Evolutionary conservation across 2,888 invertebrate species (phyloP).

Genomic region (Anthrax anthrax): DNA sequence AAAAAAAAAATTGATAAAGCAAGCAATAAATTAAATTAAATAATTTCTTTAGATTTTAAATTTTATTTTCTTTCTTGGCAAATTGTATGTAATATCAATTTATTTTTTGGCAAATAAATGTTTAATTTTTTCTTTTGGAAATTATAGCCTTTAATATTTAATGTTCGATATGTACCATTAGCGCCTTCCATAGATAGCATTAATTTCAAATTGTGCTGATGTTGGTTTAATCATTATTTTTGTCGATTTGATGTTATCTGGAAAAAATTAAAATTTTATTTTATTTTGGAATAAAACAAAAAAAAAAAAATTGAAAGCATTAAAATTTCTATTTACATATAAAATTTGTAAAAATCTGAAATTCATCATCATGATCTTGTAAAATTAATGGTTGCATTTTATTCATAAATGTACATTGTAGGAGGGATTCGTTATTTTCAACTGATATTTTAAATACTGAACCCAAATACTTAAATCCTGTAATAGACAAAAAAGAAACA

Average conservation of each 20-base stretch:
- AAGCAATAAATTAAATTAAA: too few relatives aligned
- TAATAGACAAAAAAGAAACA: not conserved
- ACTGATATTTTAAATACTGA: constrained; percentile 16
- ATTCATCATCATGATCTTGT: constrained; percentile 3
- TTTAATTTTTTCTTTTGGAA: too few relatives aligned
- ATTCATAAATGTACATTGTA: constrained; percentile 5
- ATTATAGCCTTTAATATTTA: too few relatives aligned
- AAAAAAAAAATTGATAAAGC: not conserved
- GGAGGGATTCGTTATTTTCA: constrained; percentile 1
- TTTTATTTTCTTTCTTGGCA: too few relatives aligned
- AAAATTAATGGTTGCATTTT: constrained; percentile 3
- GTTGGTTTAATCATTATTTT: constrained; percentile 6
- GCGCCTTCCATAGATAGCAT: not conserved
- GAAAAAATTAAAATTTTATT: not conserved
- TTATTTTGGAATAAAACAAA: not conserved
- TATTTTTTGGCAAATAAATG: too few relatives aligned
- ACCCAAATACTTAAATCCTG: constrained; percentile 21
- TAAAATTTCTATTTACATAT: constrained; percentile 10
- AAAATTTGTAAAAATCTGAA: constrained; percentile 3
- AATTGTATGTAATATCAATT: too few relatives aligned
- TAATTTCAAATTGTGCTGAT: not conserved
- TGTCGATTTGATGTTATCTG: constrained; percentile 5
- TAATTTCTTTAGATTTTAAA: too few relatives aligned
- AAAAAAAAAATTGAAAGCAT: not conserved
- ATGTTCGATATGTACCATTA: too few relatives aligned